These are phyloP conservation scores for Oedothorax gibbosus DNA, from an alignment of 1,140 invertebrate species.

Conservation along the genomic window DNA sequence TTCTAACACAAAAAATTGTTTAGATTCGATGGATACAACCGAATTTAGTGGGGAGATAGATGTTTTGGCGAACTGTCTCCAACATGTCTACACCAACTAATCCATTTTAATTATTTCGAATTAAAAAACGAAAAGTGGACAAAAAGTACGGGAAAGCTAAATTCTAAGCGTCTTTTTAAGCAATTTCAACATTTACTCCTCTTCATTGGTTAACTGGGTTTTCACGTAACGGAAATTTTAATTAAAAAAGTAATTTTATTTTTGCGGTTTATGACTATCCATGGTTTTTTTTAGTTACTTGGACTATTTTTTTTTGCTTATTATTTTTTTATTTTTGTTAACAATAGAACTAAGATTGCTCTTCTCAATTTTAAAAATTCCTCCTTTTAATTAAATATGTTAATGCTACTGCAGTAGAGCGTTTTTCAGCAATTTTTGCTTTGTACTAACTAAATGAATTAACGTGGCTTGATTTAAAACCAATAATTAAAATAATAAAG, in stretches of 20 bases:
- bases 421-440: neutral
- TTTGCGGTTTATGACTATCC: slow-evolving; percentile 26
- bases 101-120: no score
- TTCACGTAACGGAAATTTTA: neutral
- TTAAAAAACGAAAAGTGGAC: no score
- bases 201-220: neutral
- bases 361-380: slow-evolving; percentile 4
- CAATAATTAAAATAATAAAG: no score
- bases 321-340: neutral
- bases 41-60: no score
- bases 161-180: no score
- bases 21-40: no score
- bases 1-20: no score
- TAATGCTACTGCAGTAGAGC: neutral
- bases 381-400: slow-evolving; percentile 16
- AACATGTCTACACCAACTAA: no score
- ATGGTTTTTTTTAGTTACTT: slow-evolving; percentile 23
- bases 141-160: no score
- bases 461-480: no score
- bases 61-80: no score
- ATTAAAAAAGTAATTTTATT: slow-evolving; percentile 25
- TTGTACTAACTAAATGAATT: neutral
- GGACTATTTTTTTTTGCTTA: neutral
- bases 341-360: neutral
- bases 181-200: neutral